Conservation (phyloP, 2,797 vertebrate genomes). For the Cyclura pinguis region DNA sequence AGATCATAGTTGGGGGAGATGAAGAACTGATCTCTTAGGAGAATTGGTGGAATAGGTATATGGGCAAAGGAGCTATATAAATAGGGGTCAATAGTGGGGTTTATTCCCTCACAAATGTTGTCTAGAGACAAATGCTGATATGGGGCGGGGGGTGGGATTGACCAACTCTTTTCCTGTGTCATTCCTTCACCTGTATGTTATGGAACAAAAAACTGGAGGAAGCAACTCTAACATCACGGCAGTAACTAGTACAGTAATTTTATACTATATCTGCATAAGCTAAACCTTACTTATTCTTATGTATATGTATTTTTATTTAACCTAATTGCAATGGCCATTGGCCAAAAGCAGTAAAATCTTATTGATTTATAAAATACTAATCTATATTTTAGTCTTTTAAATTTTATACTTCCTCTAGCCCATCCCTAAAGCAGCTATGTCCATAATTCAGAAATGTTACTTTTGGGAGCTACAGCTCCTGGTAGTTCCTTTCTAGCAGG, state of each 20-base stretch:
- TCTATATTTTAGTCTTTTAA: background rate
- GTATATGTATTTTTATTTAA: too few relatives aligned
- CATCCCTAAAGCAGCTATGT: background rate
- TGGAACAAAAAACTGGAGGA: background rate
- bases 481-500: too few relatives aligned
- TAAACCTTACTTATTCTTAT: too few relatives aligned
- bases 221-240: background rate
- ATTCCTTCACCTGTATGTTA: background rate
- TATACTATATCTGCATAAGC: too few relatives aligned
- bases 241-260: background rate
- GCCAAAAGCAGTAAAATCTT: too few relatives aligned
- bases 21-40: background rate
- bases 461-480: too few relatives aligned
- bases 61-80: background rate
- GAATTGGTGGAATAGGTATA: background rate
- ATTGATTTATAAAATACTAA: too few relatives aligned
- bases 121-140: too few relatives aligned
- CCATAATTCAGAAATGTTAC: too few relatives aligned
- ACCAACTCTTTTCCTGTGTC: background rate
- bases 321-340: too few relatives aligned
- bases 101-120: background rate
- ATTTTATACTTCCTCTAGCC: background rate
- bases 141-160: background rate
- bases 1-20: background rate
- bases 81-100: background rate